Evolutionary conservation across 2,888 invertebrate species (phyloP).

Genomic region (Tinea trinotella): DNA sequence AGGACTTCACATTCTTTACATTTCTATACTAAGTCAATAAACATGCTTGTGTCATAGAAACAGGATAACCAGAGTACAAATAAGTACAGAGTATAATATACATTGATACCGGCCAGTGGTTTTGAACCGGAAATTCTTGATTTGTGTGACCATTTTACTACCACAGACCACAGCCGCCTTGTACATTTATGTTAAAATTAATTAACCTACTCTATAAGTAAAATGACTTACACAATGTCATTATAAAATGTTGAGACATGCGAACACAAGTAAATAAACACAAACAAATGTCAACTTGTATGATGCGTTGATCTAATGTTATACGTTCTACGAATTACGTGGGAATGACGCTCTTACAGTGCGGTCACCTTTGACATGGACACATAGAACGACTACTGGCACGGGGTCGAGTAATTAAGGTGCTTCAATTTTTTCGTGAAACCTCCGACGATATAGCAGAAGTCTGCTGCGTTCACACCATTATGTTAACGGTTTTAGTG

Average conservation of each 20-base stretch:
- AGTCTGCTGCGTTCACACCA: constrained; percentile 41
- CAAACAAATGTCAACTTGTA: background rate
- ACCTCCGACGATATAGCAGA: constrained; percentile 24
- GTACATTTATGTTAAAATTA: no score
- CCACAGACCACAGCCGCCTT: no score
- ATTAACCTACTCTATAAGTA: background rate
- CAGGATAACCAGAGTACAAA: no score
- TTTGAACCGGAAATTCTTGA: no score
- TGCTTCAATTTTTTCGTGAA: constrained; percentile 32
- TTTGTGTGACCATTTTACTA: no score
- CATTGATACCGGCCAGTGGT: no score
- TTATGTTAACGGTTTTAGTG: constrained; percentile 35
- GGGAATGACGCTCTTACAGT: constrained; percentile 34
- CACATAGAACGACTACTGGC: constrained; percentile 35
- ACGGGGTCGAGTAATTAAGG: constrained; percentile 45
- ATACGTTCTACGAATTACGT: constrained; percentile 26
- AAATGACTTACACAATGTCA: background rate
- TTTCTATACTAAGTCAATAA: no score
- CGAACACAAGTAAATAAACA: background rate
- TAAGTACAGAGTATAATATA: background rate
- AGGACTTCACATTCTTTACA: no score
- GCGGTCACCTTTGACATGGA: constrained; percentile 50
- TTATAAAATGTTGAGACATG: constrained; percentile 5
- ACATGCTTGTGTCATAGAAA: no score
- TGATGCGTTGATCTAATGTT: constrained; percentile 9